Percentiles rank a stretch among this genome's conserved stretches.
Evolutionary conservation across 1,140 invertebrate genomes (phyloP).

Genomic region (Rhopalosiphum padi): DNA sequence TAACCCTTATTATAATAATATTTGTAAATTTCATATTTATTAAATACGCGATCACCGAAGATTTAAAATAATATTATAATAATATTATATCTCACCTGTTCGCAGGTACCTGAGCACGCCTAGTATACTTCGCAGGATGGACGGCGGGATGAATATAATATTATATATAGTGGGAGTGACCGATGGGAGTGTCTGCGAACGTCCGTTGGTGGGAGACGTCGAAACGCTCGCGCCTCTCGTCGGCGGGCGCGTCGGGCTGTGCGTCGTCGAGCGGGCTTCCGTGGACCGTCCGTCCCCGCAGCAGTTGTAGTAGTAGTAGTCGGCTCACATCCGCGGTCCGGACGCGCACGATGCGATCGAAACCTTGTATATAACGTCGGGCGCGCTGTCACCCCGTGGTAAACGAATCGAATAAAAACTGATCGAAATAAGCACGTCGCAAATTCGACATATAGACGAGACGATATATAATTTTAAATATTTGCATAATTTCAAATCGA

Average conservation of each 20-base stretch:
- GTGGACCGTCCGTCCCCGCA: background rate
- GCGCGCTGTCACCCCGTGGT: background rate
- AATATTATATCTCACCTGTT: background rate
- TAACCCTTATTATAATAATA: background rate
- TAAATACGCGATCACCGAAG: background rate
- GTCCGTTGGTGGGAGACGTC: conserved; percentile 42
- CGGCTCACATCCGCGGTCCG: conserved; percentile 60
- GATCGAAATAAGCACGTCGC: background rate
- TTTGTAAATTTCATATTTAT: background rate
- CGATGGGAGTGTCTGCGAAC: conserved; percentile 50
- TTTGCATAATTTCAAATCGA: background rate
- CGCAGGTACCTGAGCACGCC: background rate
- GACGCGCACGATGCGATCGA: conserved; percentile 22
- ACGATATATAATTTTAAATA: background rate
- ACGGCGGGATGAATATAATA: conserved; percentile 12
- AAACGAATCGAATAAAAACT: background rate
- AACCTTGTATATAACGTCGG: background rate
- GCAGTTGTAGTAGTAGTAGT: background rate
- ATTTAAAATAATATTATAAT: background rate
- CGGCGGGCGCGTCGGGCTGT: background rate
- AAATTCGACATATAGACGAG: background rate
- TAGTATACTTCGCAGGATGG: background rate
- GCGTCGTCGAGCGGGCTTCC: background rate
- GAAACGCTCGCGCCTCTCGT: conserved; percentile 9
- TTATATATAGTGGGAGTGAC: conserved; percentile 40